phyloP scores from a whole-genome alignment of 2,797 vertebrate genomes.

The Enteromius radiatus region DNA sequence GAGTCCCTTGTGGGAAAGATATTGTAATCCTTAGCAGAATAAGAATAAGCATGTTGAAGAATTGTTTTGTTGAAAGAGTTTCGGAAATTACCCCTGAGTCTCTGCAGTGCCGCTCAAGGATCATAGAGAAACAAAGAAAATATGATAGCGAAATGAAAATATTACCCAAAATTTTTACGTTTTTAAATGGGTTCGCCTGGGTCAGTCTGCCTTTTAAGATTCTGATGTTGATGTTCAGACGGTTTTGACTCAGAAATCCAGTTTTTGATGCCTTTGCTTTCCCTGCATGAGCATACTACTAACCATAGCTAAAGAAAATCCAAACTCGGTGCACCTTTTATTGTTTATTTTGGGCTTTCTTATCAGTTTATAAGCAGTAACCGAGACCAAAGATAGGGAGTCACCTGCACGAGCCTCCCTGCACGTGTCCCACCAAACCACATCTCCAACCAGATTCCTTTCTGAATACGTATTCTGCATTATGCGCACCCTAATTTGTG shows the following conservation, averaged over 20 bases:
- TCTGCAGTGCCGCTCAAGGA: constrained; percentile 36
- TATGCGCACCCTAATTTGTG: constrained; percentile 17
- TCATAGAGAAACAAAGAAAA: constrained; percentile 24
- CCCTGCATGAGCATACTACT: background rate
- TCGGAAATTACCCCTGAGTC: constrained; percentile 48
- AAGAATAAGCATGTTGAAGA: constrained; percentile 55
- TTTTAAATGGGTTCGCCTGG: background rate
- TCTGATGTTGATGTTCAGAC: constrained; percentile 28
- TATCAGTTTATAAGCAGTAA: background rate
- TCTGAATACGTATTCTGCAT: background rate
- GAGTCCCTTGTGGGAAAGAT: constrained; percentile 65
- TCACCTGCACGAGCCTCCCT: background rate
- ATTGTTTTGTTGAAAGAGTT: constrained; percentile 48
- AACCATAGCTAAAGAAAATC: background rate
- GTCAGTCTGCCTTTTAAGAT: constrained; percentile 23
- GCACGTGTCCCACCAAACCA: background rate
- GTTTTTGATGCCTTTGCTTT: constrained; percentile 6
- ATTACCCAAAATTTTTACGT: background rate
- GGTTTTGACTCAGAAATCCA: constrained; percentile 12
- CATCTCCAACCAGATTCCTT: background rate
- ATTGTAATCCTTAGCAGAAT: constrained; percentile 66
- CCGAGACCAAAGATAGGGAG: background rate
- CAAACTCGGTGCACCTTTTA: background rate
- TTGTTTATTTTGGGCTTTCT: background rate
- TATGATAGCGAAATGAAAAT: background rate